Evolutionary conservation across 2,797 vertebrate genomes (phyloP).

Genomic region (Threskiornis aethiopicus): DNA sequence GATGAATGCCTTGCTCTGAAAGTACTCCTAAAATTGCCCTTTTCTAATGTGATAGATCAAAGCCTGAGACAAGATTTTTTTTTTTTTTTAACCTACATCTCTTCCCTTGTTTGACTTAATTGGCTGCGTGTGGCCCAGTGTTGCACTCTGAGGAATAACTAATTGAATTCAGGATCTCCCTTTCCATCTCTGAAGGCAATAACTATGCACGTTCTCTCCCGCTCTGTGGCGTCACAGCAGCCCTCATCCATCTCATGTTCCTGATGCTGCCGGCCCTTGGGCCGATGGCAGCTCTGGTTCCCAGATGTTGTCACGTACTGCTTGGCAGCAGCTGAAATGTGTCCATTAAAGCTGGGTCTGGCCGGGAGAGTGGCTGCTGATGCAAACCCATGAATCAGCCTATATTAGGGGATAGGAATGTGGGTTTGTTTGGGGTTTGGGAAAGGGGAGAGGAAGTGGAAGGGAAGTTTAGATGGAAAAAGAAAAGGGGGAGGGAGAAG

Average conservation of each 20-base stretch:
- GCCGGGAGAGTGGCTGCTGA: not conserved
- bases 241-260: fast-evolving
- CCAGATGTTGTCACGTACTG: not conserved
- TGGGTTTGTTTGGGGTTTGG: not conserved
- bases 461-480: not conserved
- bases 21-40: not conserved
- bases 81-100: not conserved
- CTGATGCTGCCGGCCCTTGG: not conserved
- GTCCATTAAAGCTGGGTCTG: not conserved
- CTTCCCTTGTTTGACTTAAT: not conserved
- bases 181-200: not conserved
- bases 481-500: not conserved
- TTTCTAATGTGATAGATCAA: not conserved
- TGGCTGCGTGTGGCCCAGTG: fast-evolving
- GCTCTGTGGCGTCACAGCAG: not conserved
- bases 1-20: not conserved
- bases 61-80: not conserved
- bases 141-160: not conserved
- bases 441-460: not conserved
- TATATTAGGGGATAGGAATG: not conserved
- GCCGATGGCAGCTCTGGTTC: not conserved
- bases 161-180: not conserved
- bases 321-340: not conserved
- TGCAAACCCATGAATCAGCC: not conserved
- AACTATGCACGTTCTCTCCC: fast-evolving